A percentile compares a stretch with the other conserved stretches of the same genome.
These are phyloP conservation scores for Galaxias olidus DNA, from an alignment of 2,797 vertebrate species.

Conservation along the genomic window DNA sequence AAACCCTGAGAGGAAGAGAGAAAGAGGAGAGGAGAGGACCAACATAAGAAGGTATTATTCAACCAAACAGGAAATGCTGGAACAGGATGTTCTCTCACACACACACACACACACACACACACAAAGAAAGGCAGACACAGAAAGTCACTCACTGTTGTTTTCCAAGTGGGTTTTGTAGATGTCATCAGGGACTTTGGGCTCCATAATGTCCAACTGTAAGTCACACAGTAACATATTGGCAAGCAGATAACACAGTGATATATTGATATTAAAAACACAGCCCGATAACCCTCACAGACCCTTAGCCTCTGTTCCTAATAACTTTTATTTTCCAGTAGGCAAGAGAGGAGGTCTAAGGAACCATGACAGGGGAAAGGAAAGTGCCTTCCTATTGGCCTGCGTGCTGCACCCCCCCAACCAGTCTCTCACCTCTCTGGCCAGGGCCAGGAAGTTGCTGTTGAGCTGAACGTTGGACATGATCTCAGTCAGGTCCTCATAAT, in stretches of 20 bases:
- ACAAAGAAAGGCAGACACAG: background rate
- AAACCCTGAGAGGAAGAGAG: slow-evolving; percentile 79
- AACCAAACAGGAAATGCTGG: background rate
- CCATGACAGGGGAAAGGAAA: too few species aligned
- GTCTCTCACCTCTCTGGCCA: slow-evolving; percentile 90
- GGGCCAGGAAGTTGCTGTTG: slow-evolving; percentile 96
- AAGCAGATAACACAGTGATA: slow-evolving; percentile 15
- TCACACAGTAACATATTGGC: slow-evolving; percentile 16
- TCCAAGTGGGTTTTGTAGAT: slow-evolving; percentile 99
- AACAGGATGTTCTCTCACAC: background rate
- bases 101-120: background rate
- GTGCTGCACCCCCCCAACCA: background rate
- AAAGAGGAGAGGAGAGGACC: background rate
- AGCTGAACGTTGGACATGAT: slow-evolving; percentile 99
- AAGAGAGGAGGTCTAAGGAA: too few species aligned
- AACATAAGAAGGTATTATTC: background rate
- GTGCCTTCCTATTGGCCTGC: too few species aligned
- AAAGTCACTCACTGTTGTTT: slow-evolving; percentile 97
- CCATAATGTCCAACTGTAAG: slow-evolving; percentile 95
- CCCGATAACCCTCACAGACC: too few species aligned
- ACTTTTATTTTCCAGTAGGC: too few species aligned
- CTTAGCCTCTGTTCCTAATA: too few species aligned
- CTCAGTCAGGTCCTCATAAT: slow-evolving; percentile 96
- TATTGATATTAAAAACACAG: too few species aligned
- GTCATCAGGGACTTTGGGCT: slow-evolving; percentile 98